Conservation (phyloP, 2,113 vertebrate species). For the Hemibagrus wyckioides region DNA sequence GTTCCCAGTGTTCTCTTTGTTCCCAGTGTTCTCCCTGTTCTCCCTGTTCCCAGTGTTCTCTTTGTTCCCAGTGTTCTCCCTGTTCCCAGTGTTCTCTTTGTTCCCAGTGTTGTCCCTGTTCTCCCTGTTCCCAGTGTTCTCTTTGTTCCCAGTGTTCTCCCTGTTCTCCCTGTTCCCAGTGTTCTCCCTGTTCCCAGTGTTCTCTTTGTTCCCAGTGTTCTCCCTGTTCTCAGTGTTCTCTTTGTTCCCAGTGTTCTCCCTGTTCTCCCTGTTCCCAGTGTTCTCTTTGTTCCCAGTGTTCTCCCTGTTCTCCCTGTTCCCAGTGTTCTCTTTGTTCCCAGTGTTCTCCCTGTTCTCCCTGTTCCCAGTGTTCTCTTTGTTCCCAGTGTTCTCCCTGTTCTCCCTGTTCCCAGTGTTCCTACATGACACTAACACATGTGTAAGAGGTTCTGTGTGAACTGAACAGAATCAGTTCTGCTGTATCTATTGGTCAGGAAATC, state of each 20-base stretch:
- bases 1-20: neutral
- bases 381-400: neutral
- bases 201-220: neutral
- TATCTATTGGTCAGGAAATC: conserved; percentile 4
- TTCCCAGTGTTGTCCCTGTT: neutral
- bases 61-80: neutral
- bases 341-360: neutral
- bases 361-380: neutral
- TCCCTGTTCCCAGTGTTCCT: neutral
- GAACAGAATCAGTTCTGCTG: neutral
- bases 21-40: neutral
- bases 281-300: neutral
- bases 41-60: neutral
- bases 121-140: neutral
- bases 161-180: neutral
- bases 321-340: neutral
- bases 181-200: neutral
- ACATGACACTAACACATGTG: neutral
- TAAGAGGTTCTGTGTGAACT: neutral
- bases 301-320: neutral
- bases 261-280: no score
- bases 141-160: neutral
- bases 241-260: neutral
- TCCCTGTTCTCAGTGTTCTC: neutral
- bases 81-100: neutral